Evolutionary conservation across 2,888 invertebrate species (phyloP), one percentile per base, ranked within the genome.

Genomic region (Cyaniris semiargus): DNA sequence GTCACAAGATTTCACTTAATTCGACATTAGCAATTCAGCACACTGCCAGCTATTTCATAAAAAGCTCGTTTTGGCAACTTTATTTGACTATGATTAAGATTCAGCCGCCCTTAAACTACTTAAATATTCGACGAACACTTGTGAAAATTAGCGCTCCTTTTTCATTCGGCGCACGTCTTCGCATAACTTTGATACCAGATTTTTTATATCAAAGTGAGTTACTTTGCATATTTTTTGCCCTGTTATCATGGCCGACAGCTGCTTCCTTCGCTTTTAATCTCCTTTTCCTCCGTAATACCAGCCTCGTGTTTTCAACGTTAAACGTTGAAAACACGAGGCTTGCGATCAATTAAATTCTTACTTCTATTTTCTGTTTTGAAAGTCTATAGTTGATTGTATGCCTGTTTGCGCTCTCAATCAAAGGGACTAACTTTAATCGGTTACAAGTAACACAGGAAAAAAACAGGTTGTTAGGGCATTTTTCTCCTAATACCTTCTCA

Each of bases 151-250:
- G 66, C 66, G 27, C 15, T 27, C 66, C 27, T 66, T 66, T 66
- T 66, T 66, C 66, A 66, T 66, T 66, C 66, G 27, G 23, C 66
- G 66, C 66, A 66, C 27, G 27, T 66, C 27, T 66, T 31, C 27
- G 15, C 66, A 31, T 66, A 66, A 66, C 66, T 66, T 66, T 66
- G 66, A 66, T 66, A 31, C 66, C 60, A 60, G 60, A 60, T 60
- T 66, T 72, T 72, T 72, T 44, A 72, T 72, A 72, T 21, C 23
- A 44, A 72, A 72, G 44, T 72, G 48, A 44, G 48, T 38, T 72
- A 72, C 48, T 44, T 44, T 72, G 44, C 72, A 72, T 72, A 72
- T 76, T 21, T 79, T 78, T 27, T 74, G 60, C 60, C 66, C 5
- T 66, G 27, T 66, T 66, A 27, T 66, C 27, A 31, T 66, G 27